Base-by-base conservation (phyloP, 1,140 invertebrate genomes). In the Adoxophyes honmai region DNA sequence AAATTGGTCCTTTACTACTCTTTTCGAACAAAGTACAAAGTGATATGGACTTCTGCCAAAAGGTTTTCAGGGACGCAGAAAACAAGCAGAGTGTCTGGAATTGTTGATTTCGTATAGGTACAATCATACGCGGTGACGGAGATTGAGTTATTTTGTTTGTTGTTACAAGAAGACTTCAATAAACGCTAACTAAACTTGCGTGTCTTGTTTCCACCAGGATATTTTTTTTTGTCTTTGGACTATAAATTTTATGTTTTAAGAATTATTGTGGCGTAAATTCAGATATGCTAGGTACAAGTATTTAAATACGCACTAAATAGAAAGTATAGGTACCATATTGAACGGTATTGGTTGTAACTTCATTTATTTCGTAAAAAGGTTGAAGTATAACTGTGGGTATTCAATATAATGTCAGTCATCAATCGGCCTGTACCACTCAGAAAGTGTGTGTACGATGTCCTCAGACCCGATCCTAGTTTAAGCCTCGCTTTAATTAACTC, bases 401-500 rank as follows among this genome's bases (percentile, higher is more conserved):
- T n/a, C 13, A 38, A 6, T 38, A 38, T 10, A 35, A 35, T 35
- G 15, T 3, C 0, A 9, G 10, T 44, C 18, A 44, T 21, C 16
- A 15, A 16, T 44, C 16, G n/a, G 39, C 10, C 1, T 21, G 1
- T 14, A 11, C 13, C 8, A 44, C 39, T 44, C 14, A 21, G 13
- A 44, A 48, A 28, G 21, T 28, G 9, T 48, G 42, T 28, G 18
- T 48, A 11, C 42, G 16, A 44, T 6, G 18, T 33, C n/a, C 6
- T n/a, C 10, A 10, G n/a, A 48, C 28, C 5, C 16, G 42, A 18
- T 21, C 42, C 28, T 48, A 48, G 21, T 28, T 11, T 48, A 48
- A 48, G 42, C 42, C 21, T n/a, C 16, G 21, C 42, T 48, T 48
- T 48, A 48, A 48, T 48, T 48, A 48, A 48, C 42, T 10, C 42